These are phyloP conservation scores for Pachymerium ferrugineum DNA, from an alignment of 2,888 invertebrate species.

Conservation along the genomic window DNA sequence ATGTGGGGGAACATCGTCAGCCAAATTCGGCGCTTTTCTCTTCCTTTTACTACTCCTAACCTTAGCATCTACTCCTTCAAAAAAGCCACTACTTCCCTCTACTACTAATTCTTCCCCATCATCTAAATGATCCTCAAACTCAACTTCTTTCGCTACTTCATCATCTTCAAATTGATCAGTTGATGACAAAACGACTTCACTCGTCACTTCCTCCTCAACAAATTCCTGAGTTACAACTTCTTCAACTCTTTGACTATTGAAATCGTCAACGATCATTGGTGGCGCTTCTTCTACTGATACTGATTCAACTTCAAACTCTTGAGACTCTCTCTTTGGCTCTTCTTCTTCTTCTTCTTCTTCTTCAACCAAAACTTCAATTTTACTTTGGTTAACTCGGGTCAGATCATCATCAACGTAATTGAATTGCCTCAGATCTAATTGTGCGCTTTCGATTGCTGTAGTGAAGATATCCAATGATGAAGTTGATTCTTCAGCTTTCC, in stretches of 20 bases:
- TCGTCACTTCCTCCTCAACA: not conserved
- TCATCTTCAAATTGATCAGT: constrained; percentile 1
- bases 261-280: constrained; percentile 40
- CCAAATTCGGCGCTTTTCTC: constrained; percentile 27
- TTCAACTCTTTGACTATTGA: constrained; percentile 40
- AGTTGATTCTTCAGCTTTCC: not conserved
- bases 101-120: not conserved
- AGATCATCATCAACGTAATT: constrained; percentile 31
- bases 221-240: constrained; percentile 32
- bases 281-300: not conserved
- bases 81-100: not conserved
- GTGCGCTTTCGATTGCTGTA: constrained; percentile 53
- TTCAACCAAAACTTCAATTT: not conserved
- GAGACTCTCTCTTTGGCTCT: too few relatives aligned
- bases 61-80: not conserved
- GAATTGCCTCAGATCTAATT: constrained; percentile 31
- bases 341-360: not conserved
- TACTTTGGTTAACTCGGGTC: not conserved
- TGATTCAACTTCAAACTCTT: too few relatives aligned
- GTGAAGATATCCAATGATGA: constrained; percentile 53
- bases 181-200: constrained; percentile 1
- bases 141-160: not conserved
- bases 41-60: constrained; percentile 29
- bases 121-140: not conserved
- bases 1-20: constrained; percentile 27